Percentiles rank a stretch among this genome's conserved stretches.
Evolutionary conservation across 1,140 invertebrate genomes (phyloP).

Genomic region (Bathynomus jamesi): DNA sequence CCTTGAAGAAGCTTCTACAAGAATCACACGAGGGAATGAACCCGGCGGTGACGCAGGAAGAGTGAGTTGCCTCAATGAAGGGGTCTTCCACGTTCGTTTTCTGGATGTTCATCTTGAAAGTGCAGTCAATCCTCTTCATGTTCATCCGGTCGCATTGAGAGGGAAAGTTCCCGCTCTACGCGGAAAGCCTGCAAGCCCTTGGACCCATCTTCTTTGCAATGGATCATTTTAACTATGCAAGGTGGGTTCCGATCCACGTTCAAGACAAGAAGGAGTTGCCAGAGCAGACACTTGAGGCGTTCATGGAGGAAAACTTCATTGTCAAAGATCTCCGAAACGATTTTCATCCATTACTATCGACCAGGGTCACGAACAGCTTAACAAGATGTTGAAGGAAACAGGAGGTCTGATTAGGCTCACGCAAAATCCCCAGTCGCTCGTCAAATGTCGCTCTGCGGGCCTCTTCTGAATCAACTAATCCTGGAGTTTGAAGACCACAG

Average conservation of each 20-base stretch:
- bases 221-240: conserved; percentile 37
- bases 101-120: conserved; percentile 17
- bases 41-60: conserved; percentile 11
- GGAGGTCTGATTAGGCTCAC: too few relatives aligned
- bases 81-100: conserved; percentile 17
- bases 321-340: conserved; percentile 24
- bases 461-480: too few relatives aligned
- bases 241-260: conserved; percentile 37
- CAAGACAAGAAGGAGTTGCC: conserved; percentile 25
- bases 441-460: too few relatives aligned
- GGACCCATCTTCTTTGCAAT: conserved; percentile 36
- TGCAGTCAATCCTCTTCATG: conserved; percentile 18
- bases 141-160: conserved; percentile 22
- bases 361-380: conserved; percentile 39
- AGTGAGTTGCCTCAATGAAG: conserved; percentile 1
- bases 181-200: conserved; percentile 24
- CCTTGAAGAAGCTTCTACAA: conserved; percentile 15
- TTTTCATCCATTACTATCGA: conserved; percentile 38
- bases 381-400: conserved; percentile 36
- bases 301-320: conserved; percentile 29
- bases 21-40: conserved; percentile 13
- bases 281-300: conserved; percentile 16
- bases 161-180: conserved; percentile 35
- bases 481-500: too few relatives aligned
- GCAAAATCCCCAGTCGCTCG: too few relatives aligned